Evolutionary conservation across 1,140 invertebrate species (phyloP).

Genomic region (Caenorhabditis inopinata): DNA sequence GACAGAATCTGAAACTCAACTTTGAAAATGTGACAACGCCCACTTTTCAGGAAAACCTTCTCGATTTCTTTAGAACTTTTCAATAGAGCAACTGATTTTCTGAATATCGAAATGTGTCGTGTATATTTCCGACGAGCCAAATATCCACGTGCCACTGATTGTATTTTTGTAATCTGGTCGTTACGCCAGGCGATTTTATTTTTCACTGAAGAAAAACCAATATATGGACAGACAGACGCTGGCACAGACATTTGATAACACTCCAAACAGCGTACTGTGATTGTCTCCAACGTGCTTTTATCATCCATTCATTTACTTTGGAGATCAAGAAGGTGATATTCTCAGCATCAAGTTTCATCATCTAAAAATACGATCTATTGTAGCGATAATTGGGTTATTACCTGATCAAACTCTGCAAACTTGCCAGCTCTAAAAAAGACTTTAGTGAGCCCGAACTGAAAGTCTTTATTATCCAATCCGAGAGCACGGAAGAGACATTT

Average conservation of each 20-base stretch:
- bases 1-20: background rate
- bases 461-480: conserved; percentile 86
- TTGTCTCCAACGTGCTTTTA: conserved; percentile 86
- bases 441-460: conserved; percentile 91
- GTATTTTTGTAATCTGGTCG: conserved; percentile 78
- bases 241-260: conserved; percentile 76
- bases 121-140: conserved; percentile 70
- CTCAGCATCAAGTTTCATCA: conserved; percentile 91
- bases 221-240: background rate
- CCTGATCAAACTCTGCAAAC: conserved; percentile 92
- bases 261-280: conserved; percentile 85
- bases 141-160: conserved; percentile 82
- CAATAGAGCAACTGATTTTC: background rate
- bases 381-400: too few relatives aligned
- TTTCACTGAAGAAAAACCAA: conserved; percentile 75
- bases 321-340: conserved; percentile 80
- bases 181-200: conserved; percentile 86
- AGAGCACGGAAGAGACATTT: conserved; percentile 91
- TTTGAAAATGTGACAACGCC: background rate
- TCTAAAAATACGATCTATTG: conserved; percentile 67
- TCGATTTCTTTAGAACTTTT: conserved; percentile 17
- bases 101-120: background rate
- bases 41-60: background rate
- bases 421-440: conserved; percentile 97
- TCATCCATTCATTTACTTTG: conserved; percentile 84